Base-by-base conservation (phyloP, 2,888 invertebrate genomes). In the Lasioglossum villosulum region DNA sequence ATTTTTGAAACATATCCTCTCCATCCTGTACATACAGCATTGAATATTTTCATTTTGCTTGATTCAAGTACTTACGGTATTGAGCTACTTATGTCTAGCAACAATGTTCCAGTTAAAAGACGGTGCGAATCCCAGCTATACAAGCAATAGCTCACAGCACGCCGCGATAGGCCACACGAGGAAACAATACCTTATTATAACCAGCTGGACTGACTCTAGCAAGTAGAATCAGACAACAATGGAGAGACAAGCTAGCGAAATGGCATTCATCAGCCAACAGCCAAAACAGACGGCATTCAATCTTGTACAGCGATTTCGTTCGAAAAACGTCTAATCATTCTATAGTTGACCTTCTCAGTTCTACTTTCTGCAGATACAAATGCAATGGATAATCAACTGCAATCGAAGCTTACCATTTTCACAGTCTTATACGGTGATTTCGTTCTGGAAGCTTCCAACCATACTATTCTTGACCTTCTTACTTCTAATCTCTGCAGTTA, bases 151-250 rank as follows among this genome's bases (percentile, higher is more conserved):
- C 63, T 16, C 30, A 16, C 63, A 63, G 30, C 14, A 30, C 16
- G 30, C 63, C 30, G 63, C 63, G 63, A 63, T 63, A 63, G 30
- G 0, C 63, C 16, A 30, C 63, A 63, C 30, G 30, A 63, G 63
- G 63, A 63, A 63, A 63, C 63, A 63, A 63, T 63, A 30, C 63
- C 30, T 63, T 63, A 19, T 63, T 63, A 63, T 30, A 30, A 30
- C 30, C 27, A 6, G 16, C 63, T 63, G 30, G 63, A 30, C 63
- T 30, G 63, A 30, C 30, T 63, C 30, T n/a, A 30, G 16, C 63
- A 30, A 63, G 63, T 19, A 63, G 63, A 63, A 63, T 30, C 63
- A 63, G 63, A 27, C 63, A 63, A 63, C 63, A 63, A 63, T 63
- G 63, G 12, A 30, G 16, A 16, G 63, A 63, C 63, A 63, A 30